phyloP scores from a whole-genome alignment of 1,140 invertebrate species.

The Drosophila ironensis region DNA sequence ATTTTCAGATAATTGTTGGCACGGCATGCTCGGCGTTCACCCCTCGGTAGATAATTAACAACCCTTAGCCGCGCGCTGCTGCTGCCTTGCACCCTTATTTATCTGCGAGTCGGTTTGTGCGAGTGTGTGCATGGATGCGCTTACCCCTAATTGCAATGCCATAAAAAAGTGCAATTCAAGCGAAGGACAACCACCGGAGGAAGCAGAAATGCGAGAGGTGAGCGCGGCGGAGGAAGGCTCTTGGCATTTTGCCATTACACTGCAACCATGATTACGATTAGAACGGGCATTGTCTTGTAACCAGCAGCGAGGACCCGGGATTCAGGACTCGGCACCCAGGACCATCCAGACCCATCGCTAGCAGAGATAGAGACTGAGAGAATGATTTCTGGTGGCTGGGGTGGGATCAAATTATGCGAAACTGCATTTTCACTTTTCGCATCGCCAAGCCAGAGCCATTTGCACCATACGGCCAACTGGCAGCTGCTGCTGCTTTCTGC shows the following conservation, averaged over 20 bases:
- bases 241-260: constrained; percentile 59
- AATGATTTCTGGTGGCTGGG: constrained; percentile 5
- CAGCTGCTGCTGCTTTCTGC: constrained; percentile 22
- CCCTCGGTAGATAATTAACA: constrained; percentile 61
- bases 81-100: constrained; percentile 38
- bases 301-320: constrained; percentile 3
- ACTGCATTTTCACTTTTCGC: constrained; percentile 65
- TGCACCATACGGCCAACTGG: constrained; percentile 50
- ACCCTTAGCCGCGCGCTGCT: constrained; percentile 38
- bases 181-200: constrained; percentile 70
- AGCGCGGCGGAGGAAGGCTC: constrained; percentile 18
- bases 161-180: constrained; percentile 80
- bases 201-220: constrained; percentile 19
- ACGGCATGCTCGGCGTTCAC: constrained; percentile 26
- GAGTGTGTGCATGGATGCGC: constrained; percentile 34
- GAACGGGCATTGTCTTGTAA: constrained; percentile 55
- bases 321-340: not conserved
- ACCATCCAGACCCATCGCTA: constrained; percentile 31
- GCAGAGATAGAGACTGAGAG: constrained; percentile 15
- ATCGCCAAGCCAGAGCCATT: constrained; percentile 43
- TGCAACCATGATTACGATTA: constrained; percentile 66
- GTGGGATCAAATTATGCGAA: constrained; percentile 68
- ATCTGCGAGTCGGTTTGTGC: constrained; percentile 1
- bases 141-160: constrained; percentile 79
- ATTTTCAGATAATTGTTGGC: constrained; percentile 28